Base-by-base conservation (phyloP, 2,797 vertebrate genomes). In the Falco biarmicus region DNA sequence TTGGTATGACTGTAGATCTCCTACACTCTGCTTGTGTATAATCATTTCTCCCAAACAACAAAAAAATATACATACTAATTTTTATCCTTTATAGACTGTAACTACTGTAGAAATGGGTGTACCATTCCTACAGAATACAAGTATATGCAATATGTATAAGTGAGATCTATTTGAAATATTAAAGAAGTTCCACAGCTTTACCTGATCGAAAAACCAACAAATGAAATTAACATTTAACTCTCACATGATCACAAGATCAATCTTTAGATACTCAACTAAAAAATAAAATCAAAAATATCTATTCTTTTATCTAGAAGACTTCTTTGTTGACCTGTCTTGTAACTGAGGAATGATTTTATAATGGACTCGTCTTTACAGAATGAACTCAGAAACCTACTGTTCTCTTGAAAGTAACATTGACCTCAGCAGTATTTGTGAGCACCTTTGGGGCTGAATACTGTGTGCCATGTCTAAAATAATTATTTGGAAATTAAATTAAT, bases 171-270 rank as follows among this genome's bases (percentile, higher is more conserved):
- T 10, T 1, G 1, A 91, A 95, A 89, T 63, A 45, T 39, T 89
- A 29, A 39, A 16, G 9, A 56, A 51, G 10, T 68, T 53, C 34
- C 60, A 61, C 13, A 51, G 13, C 11, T 89, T 51, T 29, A 37
- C 34, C 18, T 12, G 77, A 65, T 5, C 61, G 15, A 75, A 21
- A 7, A 64, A 47, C 9, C 8, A 45, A 50, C 9, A 32, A 56
- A 73, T 8, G 80, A 13, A 82, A 75, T 29, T 39, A 82, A 34
- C 4, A 28, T n/a, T 89, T 84, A 39, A 39, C 26, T 22, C 19
- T 75, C 25, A 50, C 0, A 0, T 3, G 2, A 47, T 70, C 14
- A 75, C 39, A 68, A 28, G 17, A 16, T 41, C n/a, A 57, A 37
- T 25, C 16, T 71, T 92, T 39, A 89, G 71, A 65, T 19, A 20